Conservation (phyloP, 2,888 invertebrate genomes). For the Platerodrilus igneus region DNA sequence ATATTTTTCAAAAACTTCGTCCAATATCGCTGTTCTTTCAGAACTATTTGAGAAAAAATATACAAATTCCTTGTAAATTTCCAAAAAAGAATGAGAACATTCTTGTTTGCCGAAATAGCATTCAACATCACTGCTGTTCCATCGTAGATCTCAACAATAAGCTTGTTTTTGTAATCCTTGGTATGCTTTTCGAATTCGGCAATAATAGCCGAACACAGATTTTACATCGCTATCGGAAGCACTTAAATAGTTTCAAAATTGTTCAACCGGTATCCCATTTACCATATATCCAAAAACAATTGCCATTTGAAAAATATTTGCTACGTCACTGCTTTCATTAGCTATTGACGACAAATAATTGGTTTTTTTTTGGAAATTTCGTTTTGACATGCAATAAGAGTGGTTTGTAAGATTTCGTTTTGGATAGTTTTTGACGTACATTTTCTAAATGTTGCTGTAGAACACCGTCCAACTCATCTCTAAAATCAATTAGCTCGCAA, state of each 20-base stretch:
- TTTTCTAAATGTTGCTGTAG: constrained; percentile 32
- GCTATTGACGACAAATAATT: constrained; percentile 13
- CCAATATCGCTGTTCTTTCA: too few relatives aligned
- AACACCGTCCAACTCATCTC: constrained; percentile 29
- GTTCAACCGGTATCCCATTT: constrained; percentile 25
- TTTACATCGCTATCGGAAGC: constrained; percentile 22
- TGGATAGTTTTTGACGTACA: constrained; percentile 36
- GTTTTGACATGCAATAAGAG: constrained; percentile 32
- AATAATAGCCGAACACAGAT: too few relatives aligned
- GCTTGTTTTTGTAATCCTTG: constrained; percentile 19
- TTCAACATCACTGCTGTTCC: constrained; percentile 25
- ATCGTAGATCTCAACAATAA: constrained; percentile 33
- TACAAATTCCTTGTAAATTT: too few relatives aligned
- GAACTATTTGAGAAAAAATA: too few relatives aligned
- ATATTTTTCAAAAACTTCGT: too few relatives aligned
- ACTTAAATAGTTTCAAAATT: constrained; percentile 31
- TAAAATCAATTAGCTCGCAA: constrained; percentile 35
- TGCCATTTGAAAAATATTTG: constrained; percentile 21
- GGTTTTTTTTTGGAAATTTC: constrained; percentile 19
- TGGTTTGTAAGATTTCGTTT: too few relatives aligned
- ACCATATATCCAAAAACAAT: constrained; percentile 28
- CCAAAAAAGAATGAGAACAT: too few relatives aligned
- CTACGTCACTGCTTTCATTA: constrained; percentile 29
- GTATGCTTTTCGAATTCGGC: constrained; percentile 23
- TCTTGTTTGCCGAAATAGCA: constrained; percentile 5